Evolutionary conservation across 2,888 invertebrate genomes (phyloP).

Genomic region (Tubiluchus corallicola): DNA sequence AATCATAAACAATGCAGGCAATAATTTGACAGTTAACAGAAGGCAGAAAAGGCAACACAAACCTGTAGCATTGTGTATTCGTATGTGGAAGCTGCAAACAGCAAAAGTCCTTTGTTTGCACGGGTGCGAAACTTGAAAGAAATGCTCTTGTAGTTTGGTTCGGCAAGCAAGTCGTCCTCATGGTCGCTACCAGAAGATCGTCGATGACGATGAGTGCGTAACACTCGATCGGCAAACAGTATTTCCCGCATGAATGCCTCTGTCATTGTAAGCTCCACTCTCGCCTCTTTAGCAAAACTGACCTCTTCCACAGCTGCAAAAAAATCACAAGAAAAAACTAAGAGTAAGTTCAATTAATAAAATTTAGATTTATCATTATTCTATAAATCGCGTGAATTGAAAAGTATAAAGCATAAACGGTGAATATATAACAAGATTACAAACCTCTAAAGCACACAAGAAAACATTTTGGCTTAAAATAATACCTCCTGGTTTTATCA

Average conservation of each 20-base stretch:
- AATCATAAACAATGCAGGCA: no score
- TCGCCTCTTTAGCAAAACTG: slow-evolving; percentile 54
- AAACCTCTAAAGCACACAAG: no score
- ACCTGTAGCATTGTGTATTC: slow-evolving; percentile 64
- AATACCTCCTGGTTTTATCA: no score
- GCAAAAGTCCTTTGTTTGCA: slow-evolving; percentile 53
- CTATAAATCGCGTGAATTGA: no score
- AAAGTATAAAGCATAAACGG: no score
- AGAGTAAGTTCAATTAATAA: slow-evolving; percentile 5
- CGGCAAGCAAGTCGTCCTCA: slow-evolving; percentile 13
- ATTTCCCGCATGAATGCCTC: slow-evolving; percentile 44
- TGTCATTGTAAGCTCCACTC: slow-evolving; percentile 49
- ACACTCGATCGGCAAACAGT: no score
- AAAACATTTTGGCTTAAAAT: no score
- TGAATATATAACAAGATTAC: no score
- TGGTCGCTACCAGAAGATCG: slow-evolving; percentile 6
- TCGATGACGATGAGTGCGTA: slow-evolving; percentile 6
- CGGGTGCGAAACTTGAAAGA: slow-evolving; percentile 63
- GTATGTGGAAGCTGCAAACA: slow-evolving; percentile 67
- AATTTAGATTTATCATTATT: background rate
- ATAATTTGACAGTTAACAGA: no score
- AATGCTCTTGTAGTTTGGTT: slow-evolving; percentile 48
- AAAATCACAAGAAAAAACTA: slow-evolving; percentile 7
- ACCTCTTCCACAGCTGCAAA: slow-evolving; percentile 50
- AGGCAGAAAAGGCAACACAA: slow-evolving; percentile 14